Evolutionary conservation across 2,888 invertebrate species (phyloP).

Genomic region (Ditula angustiorana): DNA sequence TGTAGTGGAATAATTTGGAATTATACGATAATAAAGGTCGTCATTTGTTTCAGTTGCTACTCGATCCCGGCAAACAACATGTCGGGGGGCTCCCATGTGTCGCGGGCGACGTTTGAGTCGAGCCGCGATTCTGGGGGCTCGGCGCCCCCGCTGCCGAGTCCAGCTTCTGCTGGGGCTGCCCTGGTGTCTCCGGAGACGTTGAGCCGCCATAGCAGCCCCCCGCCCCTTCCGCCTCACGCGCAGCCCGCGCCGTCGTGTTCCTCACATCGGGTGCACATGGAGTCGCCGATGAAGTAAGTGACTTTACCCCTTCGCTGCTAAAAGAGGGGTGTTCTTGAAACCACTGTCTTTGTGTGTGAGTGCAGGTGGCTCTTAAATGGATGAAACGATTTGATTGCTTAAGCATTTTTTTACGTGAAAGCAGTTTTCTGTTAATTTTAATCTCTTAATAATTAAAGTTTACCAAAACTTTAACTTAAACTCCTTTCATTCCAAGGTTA

Average conservation of each 20-base stretch:
- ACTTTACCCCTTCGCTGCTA: neutral
- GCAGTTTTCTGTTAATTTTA: no score
- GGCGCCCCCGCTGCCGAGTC: slow-evolving; percentile 89
- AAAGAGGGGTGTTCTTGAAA: neutral
- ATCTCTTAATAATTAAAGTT: no score
- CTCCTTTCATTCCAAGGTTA: no score
- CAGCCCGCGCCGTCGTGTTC: slow-evolving; percentile 82
- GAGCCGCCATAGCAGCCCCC: slow-evolving; percentile 87
- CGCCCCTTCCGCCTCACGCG: slow-evolving; percentile 84
- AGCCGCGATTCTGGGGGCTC: slow-evolving; percentile 71
- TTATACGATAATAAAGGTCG: no score
- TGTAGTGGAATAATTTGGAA: neutral
- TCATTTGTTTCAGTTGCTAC: slow-evolving; percentile 81
- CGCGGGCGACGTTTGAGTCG: slow-evolving; percentile 83
- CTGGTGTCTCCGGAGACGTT: slow-evolving; percentile 91
- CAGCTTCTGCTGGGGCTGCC: slow-evolving; percentile 90
- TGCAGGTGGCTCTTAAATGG: no score
- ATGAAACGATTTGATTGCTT: no score
- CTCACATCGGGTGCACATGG: slow-evolving; percentile 83
- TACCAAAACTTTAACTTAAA: no score
- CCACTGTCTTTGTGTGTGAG: no score
- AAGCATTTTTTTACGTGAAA: no score
- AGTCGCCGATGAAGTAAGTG: slow-evolving; percentile 80
- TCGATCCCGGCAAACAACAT: slow-evolving; percentile 87
- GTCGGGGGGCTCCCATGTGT: slow-evolving; percentile 86